These are phyloP conservation scores for Trissoscelio sp. DNA, from an alignment of 2,888 invertebrate species.

Conservation along the genomic window DNA sequence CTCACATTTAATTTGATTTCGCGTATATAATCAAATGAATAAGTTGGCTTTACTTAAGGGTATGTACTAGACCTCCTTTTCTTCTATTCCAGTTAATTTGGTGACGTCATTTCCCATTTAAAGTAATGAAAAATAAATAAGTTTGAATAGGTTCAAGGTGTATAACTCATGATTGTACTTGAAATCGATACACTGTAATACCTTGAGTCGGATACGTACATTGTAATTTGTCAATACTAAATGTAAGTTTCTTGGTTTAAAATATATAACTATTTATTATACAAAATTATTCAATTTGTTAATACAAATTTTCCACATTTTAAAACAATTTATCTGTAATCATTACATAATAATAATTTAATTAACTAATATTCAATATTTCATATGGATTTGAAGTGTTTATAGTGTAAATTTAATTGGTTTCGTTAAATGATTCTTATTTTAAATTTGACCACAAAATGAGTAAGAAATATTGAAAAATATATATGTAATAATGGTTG, in stretches of 20 bases:
- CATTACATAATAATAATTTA: too few relatives aligned
- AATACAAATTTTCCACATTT: background rate
- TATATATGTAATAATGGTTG: too few relatives aligned
- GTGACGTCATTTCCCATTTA: conserved; percentile 37
- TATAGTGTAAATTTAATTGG: too few relatives aligned
- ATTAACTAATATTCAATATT: too few relatives aligned
- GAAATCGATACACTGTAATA: conserved; percentile 48
- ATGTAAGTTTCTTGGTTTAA: conserved; percentile 5
- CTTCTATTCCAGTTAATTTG: conserved; percentile 5
- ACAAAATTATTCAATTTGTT: too few relatives aligned
- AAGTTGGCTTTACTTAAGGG: background rate
- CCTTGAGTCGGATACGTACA: conserved; percentile 50
- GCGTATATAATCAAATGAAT: background rate
- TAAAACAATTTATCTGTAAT: too few relatives aligned
- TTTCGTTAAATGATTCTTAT: too few relatives aligned
- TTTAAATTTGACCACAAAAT: too few relatives aligned
- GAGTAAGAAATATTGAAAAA: too few relatives aligned
- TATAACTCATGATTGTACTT: conserved; percentile 43
- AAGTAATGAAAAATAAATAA: conserved; percentile 53
- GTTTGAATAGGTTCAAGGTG: conserved; percentile 60
- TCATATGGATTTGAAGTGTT: too few relatives aligned
- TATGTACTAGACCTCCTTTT: conserved; percentile 17
- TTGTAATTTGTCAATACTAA: conserved; percentile 34
- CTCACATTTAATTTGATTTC: background rate
- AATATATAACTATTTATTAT: background rate